Percentiles rank a stretch among this genome's conserved stretches.
Evolutionary conservation across 2,113 vertebrate genomes (phyloP).

Genomic region (Crypturellus undulatus): DNA sequence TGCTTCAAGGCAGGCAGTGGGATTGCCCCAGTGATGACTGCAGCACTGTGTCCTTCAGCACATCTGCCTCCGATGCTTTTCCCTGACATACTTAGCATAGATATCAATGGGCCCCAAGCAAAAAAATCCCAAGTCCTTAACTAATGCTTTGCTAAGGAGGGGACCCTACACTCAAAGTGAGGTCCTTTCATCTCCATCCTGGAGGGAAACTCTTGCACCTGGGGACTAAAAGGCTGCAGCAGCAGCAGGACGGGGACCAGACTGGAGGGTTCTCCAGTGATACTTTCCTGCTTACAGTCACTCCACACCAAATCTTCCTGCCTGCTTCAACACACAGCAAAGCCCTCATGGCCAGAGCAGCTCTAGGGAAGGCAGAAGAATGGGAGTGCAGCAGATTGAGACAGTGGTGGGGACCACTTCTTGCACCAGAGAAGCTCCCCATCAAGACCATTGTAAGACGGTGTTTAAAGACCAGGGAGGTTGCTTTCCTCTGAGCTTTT

Average conservation of each 20-base stretch:
- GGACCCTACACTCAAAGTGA: neutral
- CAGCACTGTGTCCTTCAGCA: neutral
- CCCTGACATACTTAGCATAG: neutral
- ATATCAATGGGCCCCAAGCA: neutral
- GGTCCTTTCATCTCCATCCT: neutral
- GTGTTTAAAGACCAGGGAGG: neutral
- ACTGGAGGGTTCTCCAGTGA: neutral
- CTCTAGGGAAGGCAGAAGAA: constrained; percentile 1
- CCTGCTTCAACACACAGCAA: constrained; percentile 27
- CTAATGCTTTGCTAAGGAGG: neutral
- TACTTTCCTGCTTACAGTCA: neutral
- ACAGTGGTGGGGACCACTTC: neutral
- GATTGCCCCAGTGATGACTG: neutral
- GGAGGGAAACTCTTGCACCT: neutral
- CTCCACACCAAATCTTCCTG: neutral
- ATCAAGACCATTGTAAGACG: neutral
- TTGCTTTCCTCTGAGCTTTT: constrained; percentile 27
- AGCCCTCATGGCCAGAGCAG: neutral
- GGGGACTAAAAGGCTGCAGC: neutral
- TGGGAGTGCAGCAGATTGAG: neutral
- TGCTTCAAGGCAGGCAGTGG: neutral
- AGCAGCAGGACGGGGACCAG: neutral
- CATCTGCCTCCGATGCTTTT: neutral
- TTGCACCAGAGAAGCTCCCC: constrained; percentile 27
- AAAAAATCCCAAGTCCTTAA: neutral